Evolutionary conservation across 1,140 invertebrate genomes (phyloP).

Genomic region (Frieseomelitta varia): DNA sequence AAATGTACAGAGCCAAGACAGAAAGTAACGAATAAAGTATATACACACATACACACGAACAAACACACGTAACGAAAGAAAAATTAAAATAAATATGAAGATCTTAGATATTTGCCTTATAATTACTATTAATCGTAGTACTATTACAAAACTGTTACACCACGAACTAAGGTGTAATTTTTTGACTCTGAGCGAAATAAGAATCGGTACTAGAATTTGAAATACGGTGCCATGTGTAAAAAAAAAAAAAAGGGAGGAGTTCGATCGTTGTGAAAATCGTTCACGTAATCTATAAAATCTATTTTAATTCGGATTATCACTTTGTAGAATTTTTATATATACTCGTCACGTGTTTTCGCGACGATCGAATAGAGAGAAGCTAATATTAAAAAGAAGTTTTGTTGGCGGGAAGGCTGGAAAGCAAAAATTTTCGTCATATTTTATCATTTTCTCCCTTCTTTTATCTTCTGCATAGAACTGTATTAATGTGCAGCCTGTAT

Average conservation of each 20-base stretch:
- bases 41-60: neutral
- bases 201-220: constrained; percentile 27
- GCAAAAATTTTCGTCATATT: constrained; percentile 18
- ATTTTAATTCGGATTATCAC: constrained; percentile 23
- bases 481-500: neutral
- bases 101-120: constrained; percentile 58
- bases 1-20: constrained; percentile 51
- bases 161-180: constrained; percentile 21
- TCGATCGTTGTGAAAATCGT: constrained; percentile 15
- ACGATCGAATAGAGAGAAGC: neutral
- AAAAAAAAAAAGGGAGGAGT: constrained; percentile 14
- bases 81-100: constrained; percentile 36
- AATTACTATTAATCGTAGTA: constrained; percentile 23
- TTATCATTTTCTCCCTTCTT: neutral
- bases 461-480: neutral
- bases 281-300: constrained; percentile 10
- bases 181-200: neutral
- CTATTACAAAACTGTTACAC: constrained; percentile 1
- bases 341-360: constrained; percentile 11
- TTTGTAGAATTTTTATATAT: constrained; percentile 58
- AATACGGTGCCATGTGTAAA: constrained; percentile 53
- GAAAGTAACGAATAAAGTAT: constrained; percentile 26
- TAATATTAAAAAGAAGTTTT: neutral
- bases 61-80: neutral
- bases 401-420: constrained; percentile 41